Evolutionary conservation across 2,888 invertebrate genomes (phyloP), one percentile per base, ranked within the genome.

Genomic region (Drosophila picticornis): DNA sequence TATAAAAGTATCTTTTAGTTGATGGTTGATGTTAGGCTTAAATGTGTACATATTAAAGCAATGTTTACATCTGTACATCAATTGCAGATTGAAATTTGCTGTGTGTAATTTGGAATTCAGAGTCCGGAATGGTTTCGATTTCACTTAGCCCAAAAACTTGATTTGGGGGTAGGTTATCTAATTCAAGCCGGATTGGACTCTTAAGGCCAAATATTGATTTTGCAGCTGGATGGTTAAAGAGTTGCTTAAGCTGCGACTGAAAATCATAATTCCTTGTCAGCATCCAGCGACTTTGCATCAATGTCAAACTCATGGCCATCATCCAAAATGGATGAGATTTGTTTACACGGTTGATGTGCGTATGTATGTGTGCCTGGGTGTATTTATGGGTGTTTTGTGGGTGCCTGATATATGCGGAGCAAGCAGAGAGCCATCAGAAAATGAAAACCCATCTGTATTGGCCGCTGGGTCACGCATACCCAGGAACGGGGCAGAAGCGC

Each of bases 271-370:
- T 70, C 31, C 43, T 40, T 48, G 50, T 68, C 27, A 59, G 40
- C n/a, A 32, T 19, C 7, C 36, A 51, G 50, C 55, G 67, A n/a
- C 36, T 48, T 34, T 38, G 56, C 72, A 25, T 52, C 72, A 27
- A 48, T 64, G 64, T 72, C 72, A 58, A 48, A 50, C 63, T 32
- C 63, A 43, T 52, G 60, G 25, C 31, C 31, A 46, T 52, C 74
- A 74, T 71, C 69, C 80, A 83, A 80, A 80, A 80, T 80, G 76
- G 72, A 46, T 61, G 83, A 80, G 80, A 82, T 82, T 82, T 75
- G 62, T 68, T 81, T 78, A 78, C 78, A 70, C 74, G 66, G 56
- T 22, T 52, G 55, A 19, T 57, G 19, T 65, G 38, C 43, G 52
- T 52, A 27, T 36, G 29, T 38, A 11, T 38, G 7, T 34, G 5